Conservation (phyloP, 2,113 vertebrate genomes). For the Clarias macrocephalus region DNA sequence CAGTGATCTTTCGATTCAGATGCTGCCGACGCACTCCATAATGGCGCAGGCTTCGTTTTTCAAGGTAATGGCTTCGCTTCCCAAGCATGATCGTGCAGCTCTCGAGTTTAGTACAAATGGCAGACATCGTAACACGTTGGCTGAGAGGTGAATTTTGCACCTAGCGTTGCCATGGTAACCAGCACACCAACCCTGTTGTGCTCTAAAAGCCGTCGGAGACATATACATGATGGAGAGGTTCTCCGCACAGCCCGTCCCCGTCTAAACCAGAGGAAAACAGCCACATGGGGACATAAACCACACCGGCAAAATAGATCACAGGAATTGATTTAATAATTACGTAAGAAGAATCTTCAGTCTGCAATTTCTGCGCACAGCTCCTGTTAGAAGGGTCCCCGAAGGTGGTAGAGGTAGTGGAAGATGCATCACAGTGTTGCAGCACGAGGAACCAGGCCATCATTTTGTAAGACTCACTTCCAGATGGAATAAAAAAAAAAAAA, state of each 20-base stretch:
- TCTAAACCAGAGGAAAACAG: background rate
- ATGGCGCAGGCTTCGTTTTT: conserved; percentile 5
- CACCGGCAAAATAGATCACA: background rate
- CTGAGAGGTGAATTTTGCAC: conserved; percentile 46
- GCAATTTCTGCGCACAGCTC: background rate
- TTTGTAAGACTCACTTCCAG: background rate
- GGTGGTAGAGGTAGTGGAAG: background rate
- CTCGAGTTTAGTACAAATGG: conserved; percentile 31
- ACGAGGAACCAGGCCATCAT: background rate
- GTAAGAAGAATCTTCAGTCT: background rate
- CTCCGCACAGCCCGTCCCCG: conserved; percentile 13
- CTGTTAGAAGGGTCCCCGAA: background rate
- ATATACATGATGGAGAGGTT: conserved; percentile 23
- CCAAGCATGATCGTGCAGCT: conserved; percentile 6
- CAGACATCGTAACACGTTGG: conserved; percentile 39
- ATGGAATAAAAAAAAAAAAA: background rate
- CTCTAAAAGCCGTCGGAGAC: conserved; percentile 35
- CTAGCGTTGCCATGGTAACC: conserved; percentile 57
- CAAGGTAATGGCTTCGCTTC: conserved; percentile 25
- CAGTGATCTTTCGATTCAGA: background rate
- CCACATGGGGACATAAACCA: conserved; percentile 3
- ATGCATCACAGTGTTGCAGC: conserved; percentile 6
- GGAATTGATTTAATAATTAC: conserved; percentile 15
- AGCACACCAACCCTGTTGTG: conserved; percentile 28
- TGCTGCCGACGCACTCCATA: background rate